These are phyloP conservation scores for Setipinna tenuifilis DNA, from an alignment of 2,797 vertebrate genomes.

Conservation along the genomic window DNA sequence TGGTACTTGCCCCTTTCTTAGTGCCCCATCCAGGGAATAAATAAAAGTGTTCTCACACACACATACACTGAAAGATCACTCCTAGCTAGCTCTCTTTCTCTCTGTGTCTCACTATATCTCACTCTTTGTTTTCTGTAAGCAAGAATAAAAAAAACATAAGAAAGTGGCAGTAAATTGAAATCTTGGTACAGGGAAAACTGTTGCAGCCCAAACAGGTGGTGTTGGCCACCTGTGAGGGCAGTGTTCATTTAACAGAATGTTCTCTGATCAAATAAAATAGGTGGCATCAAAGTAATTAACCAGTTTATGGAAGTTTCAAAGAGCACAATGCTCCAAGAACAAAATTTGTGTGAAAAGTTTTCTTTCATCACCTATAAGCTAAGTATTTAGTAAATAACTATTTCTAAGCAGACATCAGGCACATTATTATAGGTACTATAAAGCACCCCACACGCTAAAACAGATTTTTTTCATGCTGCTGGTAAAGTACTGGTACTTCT, in stretches of 20 bases:
- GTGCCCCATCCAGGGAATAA: background rate
- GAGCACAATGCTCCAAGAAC: background rate
- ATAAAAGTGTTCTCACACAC: too few species aligned
- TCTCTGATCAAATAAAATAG: background rate
- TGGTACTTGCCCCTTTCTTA: background rate
- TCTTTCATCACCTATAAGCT: background rate
- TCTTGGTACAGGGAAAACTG: background rate
- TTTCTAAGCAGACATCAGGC: background rate
- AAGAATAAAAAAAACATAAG: background rate
- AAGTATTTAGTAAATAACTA: background rate
- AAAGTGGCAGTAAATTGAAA: background rate
- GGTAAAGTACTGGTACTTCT: background rate
- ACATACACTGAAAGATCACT: background rate
- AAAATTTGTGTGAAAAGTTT: background rate
- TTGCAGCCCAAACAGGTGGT: background rate
- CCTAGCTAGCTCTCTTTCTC: background rate
- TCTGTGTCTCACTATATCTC: too few species aligned
- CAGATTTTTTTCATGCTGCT: background rate
- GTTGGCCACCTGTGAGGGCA: background rate
- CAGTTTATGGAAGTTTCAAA: background rate
- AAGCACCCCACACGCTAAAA: background rate
- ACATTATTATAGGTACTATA: background rate
- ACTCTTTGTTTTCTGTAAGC: background rate
- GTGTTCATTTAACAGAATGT: background rate
- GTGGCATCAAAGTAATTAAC: background rate